Conservation (phyloP, 1,140 invertebrate genomes). For the Drosophila mojavensis region DNA sequence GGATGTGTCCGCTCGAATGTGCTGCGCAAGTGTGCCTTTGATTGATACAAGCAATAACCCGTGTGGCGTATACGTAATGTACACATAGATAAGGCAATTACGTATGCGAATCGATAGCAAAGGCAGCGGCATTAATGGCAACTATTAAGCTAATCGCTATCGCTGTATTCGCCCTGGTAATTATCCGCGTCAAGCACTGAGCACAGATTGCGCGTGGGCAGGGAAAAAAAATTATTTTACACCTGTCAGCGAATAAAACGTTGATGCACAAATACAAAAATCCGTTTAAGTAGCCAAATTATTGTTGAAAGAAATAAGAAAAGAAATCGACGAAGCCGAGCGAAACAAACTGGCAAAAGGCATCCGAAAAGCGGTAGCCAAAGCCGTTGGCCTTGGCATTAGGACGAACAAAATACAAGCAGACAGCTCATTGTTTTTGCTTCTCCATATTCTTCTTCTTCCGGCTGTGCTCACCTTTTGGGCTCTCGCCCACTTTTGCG, state of each 20-base stretch:
- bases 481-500: slow-evolving; percentile 36
- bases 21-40: slow-evolving; percentile 39
- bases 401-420: slow-evolving; percentile 75
- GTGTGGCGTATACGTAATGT: slow-evolving; percentile 67
- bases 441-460: slow-evolving; percentile 20
- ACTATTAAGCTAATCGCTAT: slow-evolving; percentile 77
- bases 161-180: slow-evolving; percentile 55
- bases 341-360: slow-evolving; percentile 41
- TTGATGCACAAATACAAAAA: slow-evolving; percentile 79
- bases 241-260: slow-evolving; percentile 81
- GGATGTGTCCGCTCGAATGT: slow-evolving; percentile 23
- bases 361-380: slow-evolving; percentile 27
- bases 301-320: slow-evolving; percentile 60
- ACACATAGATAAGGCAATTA: slow-evolving; percentile 24
- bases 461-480: slow-evolving; percentile 64
- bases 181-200: slow-evolving; percentile 59
- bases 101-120: slow-evolving; percentile 25
- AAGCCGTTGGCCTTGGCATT: slow-evolving; percentile 58
- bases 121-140: slow-evolving; percentile 66
- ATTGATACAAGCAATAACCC: slow-evolving; percentile 66
- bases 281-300: slow-evolving; percentile 78
- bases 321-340: slow-evolving; percentile 21
- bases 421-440: slow-evolving; percentile 30
- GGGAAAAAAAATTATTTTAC: slow-evolving; percentile 65
- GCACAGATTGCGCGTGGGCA: slow-evolving; percentile 23